Base-by-base conservation (phyloP, 2,888 invertebrate species). In the Polydesmus complanatus region DNA sequence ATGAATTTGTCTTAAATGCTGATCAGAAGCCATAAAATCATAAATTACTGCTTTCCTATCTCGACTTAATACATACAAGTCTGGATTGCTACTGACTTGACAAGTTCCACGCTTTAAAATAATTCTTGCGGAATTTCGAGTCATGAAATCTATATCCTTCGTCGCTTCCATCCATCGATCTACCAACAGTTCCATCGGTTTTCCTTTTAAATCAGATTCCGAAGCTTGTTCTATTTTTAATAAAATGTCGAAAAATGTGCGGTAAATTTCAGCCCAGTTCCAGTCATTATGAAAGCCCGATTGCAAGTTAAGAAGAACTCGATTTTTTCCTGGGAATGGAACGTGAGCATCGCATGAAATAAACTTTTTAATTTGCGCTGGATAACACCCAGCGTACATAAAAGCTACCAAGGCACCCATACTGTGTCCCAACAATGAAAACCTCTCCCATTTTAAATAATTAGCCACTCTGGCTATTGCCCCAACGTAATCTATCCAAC, bases 51-150 rank as follows among this genome's bases (percentile, higher is more conserved):
- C 5, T 37, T 14, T 5, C 5, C 14, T 5, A 37, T 37, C 37
- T 14, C 37, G 37, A 37, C 37, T 37, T 14, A 37, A 37, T 37
- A 37, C 37, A 14, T 37, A 37, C 37, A 37, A 37, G 37, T 64
- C 62, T 56, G 65, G 63, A 27, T 19, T 3, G 11, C 57, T 58
- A 61, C 61, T 62, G 22, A 49, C 55, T 11, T 63, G 61, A 2
- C 50, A 22, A 83, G 87, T 86, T 1, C 89, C 90, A 54, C 90
- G 78, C 67, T 79, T 80, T 82, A 90, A 83, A 64, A 91, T 72
- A 58, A 86, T 77, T 68, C 83, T 79, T 22, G 80, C 79, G 57
- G 84, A 82, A 47, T 82, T 77, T 62, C 78, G 78, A 0, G 84
- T 85, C 5, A 89, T 78, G 0, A 84, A 83, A 0, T 86, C 86